Base-by-base conservation (phyloP, 2,113 vertebrate species). In the Tenrec ecaudatus region DNA sequence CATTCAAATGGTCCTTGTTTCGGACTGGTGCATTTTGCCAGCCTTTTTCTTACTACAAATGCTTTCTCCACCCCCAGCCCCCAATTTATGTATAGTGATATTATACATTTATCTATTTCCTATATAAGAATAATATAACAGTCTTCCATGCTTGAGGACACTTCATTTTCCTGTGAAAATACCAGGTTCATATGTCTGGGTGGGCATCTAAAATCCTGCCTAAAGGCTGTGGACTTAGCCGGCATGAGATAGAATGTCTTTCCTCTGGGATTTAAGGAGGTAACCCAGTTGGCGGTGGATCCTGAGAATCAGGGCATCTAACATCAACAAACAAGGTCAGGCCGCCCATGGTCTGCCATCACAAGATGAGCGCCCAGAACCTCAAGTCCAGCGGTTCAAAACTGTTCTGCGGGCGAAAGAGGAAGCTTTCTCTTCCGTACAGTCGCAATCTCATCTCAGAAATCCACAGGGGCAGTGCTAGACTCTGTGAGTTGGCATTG, bases 1-100 rank as follows among this genome's bases (percentile, higher is more conserved):
- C 57, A 29, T 82, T 90, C 87, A 36, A 75, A 92, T 68, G 88
- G 62, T 90, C 89, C n/a, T 83, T 77, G 40, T 84, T 86, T 92
- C 80, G 29, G 73, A 92, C 68, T 93, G 64, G 25, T 12, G 82
- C 68, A 62, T 78, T 92, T 87, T 75, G 71, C 31, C 93, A 86
- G 47, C 1, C 33, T 84, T 86, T 82, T 84, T 69, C 53, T 90
- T 71, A 85, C 40, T 84, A 82, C 43, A 82, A 90, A 93, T 77
- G 19, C 27, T 91, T 92, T n/a, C n/a, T n/a, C n/a, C n/a, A n/a
- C n/a, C 40, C 40, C 40, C 40, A 5, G 6, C 12, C 47, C 92
- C 40, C 60, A 5, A 68, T 86, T 60, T 36, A 11, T 62, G 12
- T 53, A 66, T 53, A 66, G 78, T 79, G 47, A 53, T 53, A 53